These are phyloP conservation scores for Popillia japonica DNA, from an alignment of 1,140 invertebrate genomes.

Conservation along the genomic window DNA sequence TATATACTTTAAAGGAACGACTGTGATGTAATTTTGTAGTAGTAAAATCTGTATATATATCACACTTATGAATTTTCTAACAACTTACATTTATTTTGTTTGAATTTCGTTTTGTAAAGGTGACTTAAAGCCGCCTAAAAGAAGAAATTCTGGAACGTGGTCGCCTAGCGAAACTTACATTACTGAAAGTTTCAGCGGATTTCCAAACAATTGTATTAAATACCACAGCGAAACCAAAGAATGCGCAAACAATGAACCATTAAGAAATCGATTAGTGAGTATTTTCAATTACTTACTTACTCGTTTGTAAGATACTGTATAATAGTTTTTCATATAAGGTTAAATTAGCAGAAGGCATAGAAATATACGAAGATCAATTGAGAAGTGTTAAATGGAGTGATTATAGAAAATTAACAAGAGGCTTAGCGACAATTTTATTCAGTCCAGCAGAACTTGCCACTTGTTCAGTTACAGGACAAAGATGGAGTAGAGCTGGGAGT, in stretches of 20 bases:
- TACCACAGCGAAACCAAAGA: not conserved
- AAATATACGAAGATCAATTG: slow-evolving; percentile 74
- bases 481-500: slow-evolving; percentile 75
- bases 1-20: too few species aligned
- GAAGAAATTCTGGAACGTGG: slow-evolving; percentile 23
- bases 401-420: slow-evolving; percentile 75
- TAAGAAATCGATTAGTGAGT: slow-evolving; percentile 36
- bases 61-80: too few species aligned
- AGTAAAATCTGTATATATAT: too few species aligned
- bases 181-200: not conserved
- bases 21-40: too few species aligned
- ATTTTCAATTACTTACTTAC: not conserved
- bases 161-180: not conserved
- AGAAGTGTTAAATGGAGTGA: slow-evolving; percentile 77
- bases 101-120: not conserved
- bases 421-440: slow-evolving; percentile 75
- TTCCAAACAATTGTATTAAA: not conserved
- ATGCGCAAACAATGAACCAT: not conserved
- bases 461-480: slow-evolving; percentile 77
- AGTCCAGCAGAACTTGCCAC: slow-evolving; percentile 76
- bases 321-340: slow-evolving; percentile 62
- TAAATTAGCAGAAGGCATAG: slow-evolving; percentile 75
- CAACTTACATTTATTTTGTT: too few species aligned
- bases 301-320: slow-evolving; percentile 21
- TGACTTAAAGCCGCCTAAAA: not conserved